These are phyloP conservation scores for Origma solitaria DNA, from an alignment of 2,113 vertebrate species.

Conservation along the genomic window DNA sequence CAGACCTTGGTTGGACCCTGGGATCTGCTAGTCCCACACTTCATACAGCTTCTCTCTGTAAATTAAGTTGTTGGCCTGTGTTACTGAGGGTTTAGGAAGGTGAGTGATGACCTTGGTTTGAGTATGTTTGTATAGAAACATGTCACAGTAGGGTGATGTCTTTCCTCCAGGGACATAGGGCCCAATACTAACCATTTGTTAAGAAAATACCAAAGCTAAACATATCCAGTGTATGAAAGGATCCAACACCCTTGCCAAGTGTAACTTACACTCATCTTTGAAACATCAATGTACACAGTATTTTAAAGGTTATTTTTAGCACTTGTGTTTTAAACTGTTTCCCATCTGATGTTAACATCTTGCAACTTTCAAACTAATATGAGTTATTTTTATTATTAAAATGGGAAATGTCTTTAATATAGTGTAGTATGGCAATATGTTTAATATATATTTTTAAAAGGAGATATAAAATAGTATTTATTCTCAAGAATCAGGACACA, in stretches of 20 bases:
- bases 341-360: slow-evolving; percentile 56
- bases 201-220: slow-evolving; percentile 69
- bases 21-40: slow-evolving; percentile 41
- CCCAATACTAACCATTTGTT: slow-evolving; percentile 73
- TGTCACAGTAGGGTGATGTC: slow-evolving; percentile 74
- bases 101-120: slow-evolving; percentile 72
- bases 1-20: slow-evolving; percentile 49
- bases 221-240: slow-evolving; percentile 67
- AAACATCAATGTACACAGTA: slow-evolving; percentile 58
- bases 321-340: slow-evolving; percentile 68
- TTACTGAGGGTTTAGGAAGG: slow-evolving; percentile 67
- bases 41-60: slow-evolving; percentile 39
- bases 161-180: slow-evolving; percentile 67
- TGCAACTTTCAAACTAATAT: slow-evolving; percentile 56
- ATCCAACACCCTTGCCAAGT: slow-evolving; percentile 68
- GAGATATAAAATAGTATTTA: slow-evolving; percentile 44
- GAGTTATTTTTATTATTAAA: slow-evolving; percentile 57
- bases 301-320: slow-evolving; percentile 73
- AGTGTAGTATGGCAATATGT: slow-evolving; percentile 11
- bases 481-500: neutral
- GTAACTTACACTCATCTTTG: slow-evolving; percentile 71
- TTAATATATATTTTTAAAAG: slow-evolving; percentile 29
- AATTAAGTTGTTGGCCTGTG: slow-evolving; percentile 64
- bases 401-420: slow-evolving; percentile 31
- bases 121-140: slow-evolving; percentile 76